These are phyloP conservation scores for Atrichornis clamosus DNA, from an alignment of 2,113 vertebrate species.

Conservation along the genomic window DNA sequence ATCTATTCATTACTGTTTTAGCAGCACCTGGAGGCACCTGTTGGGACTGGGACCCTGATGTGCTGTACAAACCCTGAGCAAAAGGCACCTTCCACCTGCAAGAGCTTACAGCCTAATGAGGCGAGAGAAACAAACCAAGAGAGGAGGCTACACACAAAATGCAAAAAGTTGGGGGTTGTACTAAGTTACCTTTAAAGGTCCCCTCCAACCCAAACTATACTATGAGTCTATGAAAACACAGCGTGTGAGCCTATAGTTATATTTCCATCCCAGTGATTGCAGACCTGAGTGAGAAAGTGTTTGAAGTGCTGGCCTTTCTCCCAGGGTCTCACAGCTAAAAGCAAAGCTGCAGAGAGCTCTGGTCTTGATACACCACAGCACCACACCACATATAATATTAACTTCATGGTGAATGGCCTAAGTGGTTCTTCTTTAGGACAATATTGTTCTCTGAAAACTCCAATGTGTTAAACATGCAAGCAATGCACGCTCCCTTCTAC, in stretches of 20 bases:
- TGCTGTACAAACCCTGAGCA: neutral
- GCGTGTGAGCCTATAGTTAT: accelerated
- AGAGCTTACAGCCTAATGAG: neutral
- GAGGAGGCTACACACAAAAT: neutral
- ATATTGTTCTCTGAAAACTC: neutral
- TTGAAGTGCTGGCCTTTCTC: neutral
- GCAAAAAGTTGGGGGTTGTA: no score
- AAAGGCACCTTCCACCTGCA: neutral
- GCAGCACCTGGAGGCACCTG: neutral
- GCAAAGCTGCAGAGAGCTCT: neutral
- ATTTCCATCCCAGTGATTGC: neutral
- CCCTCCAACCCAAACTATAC: neutral
- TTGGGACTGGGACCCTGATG: neutral
- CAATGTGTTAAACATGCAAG: neutral
- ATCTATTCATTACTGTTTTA: neutral
- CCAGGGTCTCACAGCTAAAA: neutral
- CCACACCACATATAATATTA: neutral
- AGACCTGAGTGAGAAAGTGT: neutral
- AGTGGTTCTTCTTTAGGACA: neutral
- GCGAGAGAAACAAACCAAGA: neutral
- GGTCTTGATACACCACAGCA: neutral
- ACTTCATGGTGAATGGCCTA: neutral
- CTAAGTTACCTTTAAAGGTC: neutral
- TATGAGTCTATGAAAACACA: neutral
- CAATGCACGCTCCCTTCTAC: accelerated